Evolutionary conservation across 2,113 vertebrate species (phyloP).

Genomic region (Scalopus aquaticus): DNA sequence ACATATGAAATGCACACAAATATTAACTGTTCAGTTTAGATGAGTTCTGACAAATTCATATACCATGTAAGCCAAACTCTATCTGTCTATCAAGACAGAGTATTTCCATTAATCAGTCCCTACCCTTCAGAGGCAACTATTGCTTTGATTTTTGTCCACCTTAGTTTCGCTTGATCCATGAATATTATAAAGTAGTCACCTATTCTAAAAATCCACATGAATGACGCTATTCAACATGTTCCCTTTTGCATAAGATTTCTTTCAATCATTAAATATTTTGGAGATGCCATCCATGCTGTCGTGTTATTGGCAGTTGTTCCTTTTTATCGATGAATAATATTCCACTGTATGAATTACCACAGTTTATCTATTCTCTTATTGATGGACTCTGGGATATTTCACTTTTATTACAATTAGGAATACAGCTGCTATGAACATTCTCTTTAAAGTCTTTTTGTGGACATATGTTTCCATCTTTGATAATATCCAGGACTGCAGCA

Average conservation of each 20-base stretch:
- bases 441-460: background rate
- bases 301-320: background rate
- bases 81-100: background rate
- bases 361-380: background rate
- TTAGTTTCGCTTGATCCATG: background rate
- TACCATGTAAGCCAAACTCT: background rate
- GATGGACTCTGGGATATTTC: background rate
- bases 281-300: background rate
- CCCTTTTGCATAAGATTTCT: background rate
- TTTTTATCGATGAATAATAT: background rate
- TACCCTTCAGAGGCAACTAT: background rate
- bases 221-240: background rate
- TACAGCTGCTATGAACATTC: background rate
- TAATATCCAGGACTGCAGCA: background rate
- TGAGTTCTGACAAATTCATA: constrained; percentile 24
- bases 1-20: background rate
- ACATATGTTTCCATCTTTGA: constrained; percentile 3
- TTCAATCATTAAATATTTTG: background rate
- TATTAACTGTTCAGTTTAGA: constrained; percentile 1
- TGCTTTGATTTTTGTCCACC: background rate
- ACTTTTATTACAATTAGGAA: background rate
- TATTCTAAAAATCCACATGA: constrained; percentile 23
- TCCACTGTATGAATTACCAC: background rate
- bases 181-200: background rate
- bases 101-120: background rate